Evolutionary conservation across 2,888 invertebrate genomes (phyloP).

Genomic region (Amphipyra berbera): DNA sequence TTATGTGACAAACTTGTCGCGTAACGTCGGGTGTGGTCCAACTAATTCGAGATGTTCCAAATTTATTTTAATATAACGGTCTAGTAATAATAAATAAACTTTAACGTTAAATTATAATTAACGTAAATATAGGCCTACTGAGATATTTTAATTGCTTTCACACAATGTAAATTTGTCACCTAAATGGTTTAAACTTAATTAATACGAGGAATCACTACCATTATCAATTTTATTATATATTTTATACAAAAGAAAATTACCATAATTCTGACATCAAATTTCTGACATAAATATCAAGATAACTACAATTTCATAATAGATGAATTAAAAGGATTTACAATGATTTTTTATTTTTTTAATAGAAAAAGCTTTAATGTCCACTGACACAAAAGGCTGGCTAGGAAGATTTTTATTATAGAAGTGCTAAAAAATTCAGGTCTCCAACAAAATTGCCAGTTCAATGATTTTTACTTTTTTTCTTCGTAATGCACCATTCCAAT

Average conservation of each 20-base stretch:
- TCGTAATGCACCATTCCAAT: conserved; percentile 48
- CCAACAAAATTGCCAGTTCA: conserved; percentile 39
- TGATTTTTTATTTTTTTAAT: too few relatives aligned
- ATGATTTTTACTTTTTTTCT: conserved; percentile 49
- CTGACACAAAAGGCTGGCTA: background rate
- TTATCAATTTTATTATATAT: too few relatives aligned
- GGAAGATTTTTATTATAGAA: background rate
- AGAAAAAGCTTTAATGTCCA: background rate
- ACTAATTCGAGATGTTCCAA: conserved; percentile 56
- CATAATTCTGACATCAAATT: too few relatives aligned
- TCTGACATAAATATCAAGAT: too few relatives aligned
- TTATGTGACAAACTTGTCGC: conserved; percentile 61
- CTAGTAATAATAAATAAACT: conserved; percentile 37
- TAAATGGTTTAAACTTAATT: too few relatives aligned
- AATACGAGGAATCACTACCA: too few relatives aligned
- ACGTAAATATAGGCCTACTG: background rate
- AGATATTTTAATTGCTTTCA: background rate
- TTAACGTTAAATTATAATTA: conserved; percentile 6
- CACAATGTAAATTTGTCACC: too few relatives aligned
- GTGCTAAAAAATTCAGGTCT: conserved; percentile 39
- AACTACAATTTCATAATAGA: too few relatives aligned
- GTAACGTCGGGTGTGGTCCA: conserved; percentile 73
- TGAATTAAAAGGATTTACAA: too few relatives aligned
- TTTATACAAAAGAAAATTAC: too few relatives aligned
- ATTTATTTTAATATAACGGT: conserved; percentile 39